Base-by-base conservation (phyloP, 2,113 vertebrate species). In the Peromyscus polionotus region DNA sequence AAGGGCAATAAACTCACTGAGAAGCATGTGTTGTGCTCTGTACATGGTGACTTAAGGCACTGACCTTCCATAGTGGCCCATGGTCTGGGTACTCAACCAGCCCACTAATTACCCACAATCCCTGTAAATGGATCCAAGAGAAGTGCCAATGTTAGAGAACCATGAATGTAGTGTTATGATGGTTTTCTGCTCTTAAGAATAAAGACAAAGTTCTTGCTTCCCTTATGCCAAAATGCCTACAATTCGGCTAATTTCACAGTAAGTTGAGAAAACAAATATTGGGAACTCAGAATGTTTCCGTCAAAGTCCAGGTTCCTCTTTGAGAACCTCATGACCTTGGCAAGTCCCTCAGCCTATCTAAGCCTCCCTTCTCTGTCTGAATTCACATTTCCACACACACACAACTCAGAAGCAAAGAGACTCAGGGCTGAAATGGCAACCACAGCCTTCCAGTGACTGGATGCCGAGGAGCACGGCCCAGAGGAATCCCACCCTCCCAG, bases 191-290 rank as follows among this genome's bases (percentile, higher is more conserved):
- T 83, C 54, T 63, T 45, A 22, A 54, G 51, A 39, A 11, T 16
- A 39, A 90, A 73, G 11, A 54, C 36, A 13, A 63, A 10, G 9
- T n/a, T 83, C 45, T 73, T 54, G 20, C 3, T 63, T 57, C 72
- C 89, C 51, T 59, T 51, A 75, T 6, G 73, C 39, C 3, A 7
- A 4, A 20, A 9, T 77, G 85, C 79, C 73, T 77, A 59, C 45
- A 13, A 20, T 87, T 85, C 65, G 63, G 68, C 31, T 39, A 54
- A 65, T 84, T 88, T 87, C 79, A 65, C 61, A 92, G 24, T 4
- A 76, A 87, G 16, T 39, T 51, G 63, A 87, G 79, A 95, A 84
- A 93, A 3, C 63, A 93, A 92, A 91, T 17, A 17, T 51, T 24
- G 54, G 51, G 80, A 89, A 73, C 67, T 83, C 28, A 87, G 33